These are phyloP conservation scores for Drosophila testacea DNA, from an alignment of 2,888 invertebrate species.

Conservation along the genomic window DNA sequence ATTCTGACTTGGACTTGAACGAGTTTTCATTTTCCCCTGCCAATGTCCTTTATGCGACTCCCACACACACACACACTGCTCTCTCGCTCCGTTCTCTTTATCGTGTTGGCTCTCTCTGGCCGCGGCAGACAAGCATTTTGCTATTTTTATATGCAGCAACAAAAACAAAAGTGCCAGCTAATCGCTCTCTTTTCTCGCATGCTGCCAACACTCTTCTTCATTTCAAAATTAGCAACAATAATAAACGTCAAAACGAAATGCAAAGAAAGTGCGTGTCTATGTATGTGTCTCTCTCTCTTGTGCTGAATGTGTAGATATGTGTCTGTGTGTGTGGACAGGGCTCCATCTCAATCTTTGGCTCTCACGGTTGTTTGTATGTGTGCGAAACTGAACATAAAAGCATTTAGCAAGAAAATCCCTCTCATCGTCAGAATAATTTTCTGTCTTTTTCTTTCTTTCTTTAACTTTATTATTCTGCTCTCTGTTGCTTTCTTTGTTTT, in stretches of 20 bases:
- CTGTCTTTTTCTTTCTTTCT: not conserved
- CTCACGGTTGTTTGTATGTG: constrained; percentile 17
- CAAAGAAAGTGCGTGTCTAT: constrained; percentile 68
- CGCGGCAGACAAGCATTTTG: constrained; percentile 44
- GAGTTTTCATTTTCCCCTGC: constrained; percentile 12
- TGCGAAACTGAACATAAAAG: constrained; percentile 43
- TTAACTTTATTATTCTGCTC: constrained; percentile 1
- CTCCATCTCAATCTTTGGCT: constrained; percentile 13
- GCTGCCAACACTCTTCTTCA: constrained; percentile 32
- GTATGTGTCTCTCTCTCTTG: constrained; percentile 15
- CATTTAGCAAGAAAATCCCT: constrained; percentile 36
- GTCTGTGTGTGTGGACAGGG: constrained; percentile 5
- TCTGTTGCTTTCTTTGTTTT: constrained; percentile 39
- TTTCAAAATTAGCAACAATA: constrained; percentile 75
- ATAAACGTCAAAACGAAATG: constrained; percentile 57
- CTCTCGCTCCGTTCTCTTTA: not conserved
- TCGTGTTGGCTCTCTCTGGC: not conserved
- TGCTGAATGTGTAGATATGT: not conserved
- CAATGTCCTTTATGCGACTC: constrained; percentile 46
- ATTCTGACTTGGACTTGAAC: constrained; percentile 25
- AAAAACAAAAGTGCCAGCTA: constrained; percentile 21
- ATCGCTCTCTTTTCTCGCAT: constrained; percentile 34
- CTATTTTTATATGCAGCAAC: constrained; percentile 56
- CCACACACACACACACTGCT: constrained; percentile 22
- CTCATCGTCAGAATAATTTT: constrained; percentile 38